phyloP scores from a whole-genome alignment of 2,888 invertebrate species.

The Drosophila neonasuta region DNA sequence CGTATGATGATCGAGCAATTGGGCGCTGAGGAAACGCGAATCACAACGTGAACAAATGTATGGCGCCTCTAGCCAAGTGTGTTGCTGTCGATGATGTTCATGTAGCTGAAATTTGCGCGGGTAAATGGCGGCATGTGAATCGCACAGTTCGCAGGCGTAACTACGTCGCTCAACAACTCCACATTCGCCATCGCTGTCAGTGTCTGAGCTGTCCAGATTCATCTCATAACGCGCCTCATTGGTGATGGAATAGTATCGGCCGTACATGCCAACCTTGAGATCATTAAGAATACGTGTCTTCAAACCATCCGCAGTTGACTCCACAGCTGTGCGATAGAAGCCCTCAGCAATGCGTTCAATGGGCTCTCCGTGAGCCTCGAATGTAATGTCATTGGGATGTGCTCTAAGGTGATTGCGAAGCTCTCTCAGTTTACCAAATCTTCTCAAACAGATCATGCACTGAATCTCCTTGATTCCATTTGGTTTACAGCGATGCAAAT shows the following conservation, averaged over 20 bases:
- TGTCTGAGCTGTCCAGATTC: slow-evolving; percentile 75
- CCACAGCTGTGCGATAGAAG: slow-evolving; percentile 72
- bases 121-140: slow-evolving; percentile 56
- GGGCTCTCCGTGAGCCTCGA: slow-evolving; percentile 64
- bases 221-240: slow-evolving; percentile 80
- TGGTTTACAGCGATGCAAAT: slow-evolving; percentile 75
- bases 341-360: slow-evolving; percentile 71
- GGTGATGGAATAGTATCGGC: slow-evolving; percentile 80
- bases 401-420: slow-evolving; percentile 75
- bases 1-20: slow-evolving; percentile 83
- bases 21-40: slow-evolving; percentile 83
- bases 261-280: slow-evolving; percentile 61
- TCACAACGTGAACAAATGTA: slow-evolving; percentile 84
- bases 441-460: slow-evolving; percentile 81
- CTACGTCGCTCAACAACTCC: slow-evolving; percentile 60
- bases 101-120: slow-evolving; percentile 79
- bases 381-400: slow-evolving; percentile 65
- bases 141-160: slow-evolving; percentile 78
- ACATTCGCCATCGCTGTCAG: slow-evolving; percentile 64
- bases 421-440: slow-evolving; percentile 77
- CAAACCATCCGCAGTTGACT: slow-evolving; percentile 58
- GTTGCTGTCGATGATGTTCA: slow-evolving; percentile 75
- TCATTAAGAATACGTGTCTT: slow-evolving; percentile 67
- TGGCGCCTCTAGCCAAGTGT: slow-evolving; percentile 83
- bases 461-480: slow-evolving; percentile 80